Conservation (phyloP, 1,140 invertebrate genomes). For the Cherax quadricarinatus region DNA sequence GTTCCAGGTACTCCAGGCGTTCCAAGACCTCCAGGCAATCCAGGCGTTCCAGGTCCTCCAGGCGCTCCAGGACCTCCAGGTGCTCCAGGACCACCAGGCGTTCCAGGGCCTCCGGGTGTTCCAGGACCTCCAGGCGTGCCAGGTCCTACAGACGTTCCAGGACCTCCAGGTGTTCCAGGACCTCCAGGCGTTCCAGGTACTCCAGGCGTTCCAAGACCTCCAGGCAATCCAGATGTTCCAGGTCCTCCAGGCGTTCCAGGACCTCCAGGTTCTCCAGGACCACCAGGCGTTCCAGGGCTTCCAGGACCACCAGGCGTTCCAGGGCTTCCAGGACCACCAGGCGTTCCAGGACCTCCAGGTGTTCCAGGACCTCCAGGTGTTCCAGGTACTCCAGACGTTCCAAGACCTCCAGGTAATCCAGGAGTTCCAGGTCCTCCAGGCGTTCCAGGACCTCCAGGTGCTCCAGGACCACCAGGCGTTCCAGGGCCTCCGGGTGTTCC, state of each 20-base stretch:
- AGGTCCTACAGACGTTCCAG: neutral
- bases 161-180: neutral
- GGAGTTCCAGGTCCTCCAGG: neutral
- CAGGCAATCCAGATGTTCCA: constrained; percentile 1
- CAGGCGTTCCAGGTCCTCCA: neutral
- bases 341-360: neutral
- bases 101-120: neutral
- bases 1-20: neutral
- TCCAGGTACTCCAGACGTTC: constrained; percentile 13
- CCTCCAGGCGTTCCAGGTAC: neutral
- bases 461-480: neutral
- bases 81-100: neutral
- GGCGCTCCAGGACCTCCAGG: constrained; percentile 12
- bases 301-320: too few species aligned
- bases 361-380: neutral
- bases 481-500: neutral
- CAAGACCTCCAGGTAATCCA: neutral
- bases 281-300: constrained; percentile 4
- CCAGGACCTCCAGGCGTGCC: constrained; percentile 4
- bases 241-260: neutral
- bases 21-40: neutral
- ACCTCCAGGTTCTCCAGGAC: neutral
- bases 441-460: neutral
- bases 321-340: too few species aligned
- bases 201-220: neutral